Percentiles rank a stretch among this genome's conserved stretches.
Conservation (phyloP, 2,888 invertebrate genomes). For the Mythimna lalbum region DNA sequence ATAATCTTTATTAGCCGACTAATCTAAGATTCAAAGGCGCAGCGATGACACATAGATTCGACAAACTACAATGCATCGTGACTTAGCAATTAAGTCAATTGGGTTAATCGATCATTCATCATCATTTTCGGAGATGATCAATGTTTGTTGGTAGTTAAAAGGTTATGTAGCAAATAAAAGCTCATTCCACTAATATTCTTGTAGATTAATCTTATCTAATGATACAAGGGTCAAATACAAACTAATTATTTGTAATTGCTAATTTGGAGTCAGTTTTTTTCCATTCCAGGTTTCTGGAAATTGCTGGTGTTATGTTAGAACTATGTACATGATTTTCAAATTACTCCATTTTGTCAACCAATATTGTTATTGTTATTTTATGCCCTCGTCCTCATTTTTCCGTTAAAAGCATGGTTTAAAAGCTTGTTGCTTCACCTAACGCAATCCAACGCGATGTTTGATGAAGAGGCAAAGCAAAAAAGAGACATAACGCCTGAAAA, state of each 20-base stretch:
- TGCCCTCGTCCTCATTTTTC: too few relatives aligned
- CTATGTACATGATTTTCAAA: too few relatives aligned
- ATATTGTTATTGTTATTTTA: not conserved
- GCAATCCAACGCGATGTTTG: too few relatives aligned
- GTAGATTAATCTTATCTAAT: not conserved
- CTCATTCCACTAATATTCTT: too few relatives aligned
- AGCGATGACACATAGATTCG: not conserved
- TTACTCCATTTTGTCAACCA: not conserved
- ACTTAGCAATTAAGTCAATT: slow-evolving; percentile 10
- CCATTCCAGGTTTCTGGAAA: not conserved
- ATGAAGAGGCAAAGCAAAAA: too few relatives aligned
- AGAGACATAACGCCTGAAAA: too few relatives aligned
- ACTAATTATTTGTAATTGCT: not conserved
- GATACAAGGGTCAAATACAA: not conserved
- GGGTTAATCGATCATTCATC: not conserved
- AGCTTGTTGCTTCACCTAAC: too few relatives aligned
- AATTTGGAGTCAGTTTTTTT: not conserved
- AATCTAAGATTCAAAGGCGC: slow-evolving; percentile 28
- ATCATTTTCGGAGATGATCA: not conserved
- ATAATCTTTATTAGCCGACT: slow-evolving; percentile 49
- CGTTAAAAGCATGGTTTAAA: too few relatives aligned
- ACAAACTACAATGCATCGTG: slow-evolving; percentile 20
- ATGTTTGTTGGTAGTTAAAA: not conserved
- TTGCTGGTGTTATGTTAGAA: not conserved
- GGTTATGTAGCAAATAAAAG: not conserved